These are phyloP conservation scores for Pilophorus perplexus DNA, from an alignment of 2,888 invertebrate species.

Conservation along the genomic window DNA sequence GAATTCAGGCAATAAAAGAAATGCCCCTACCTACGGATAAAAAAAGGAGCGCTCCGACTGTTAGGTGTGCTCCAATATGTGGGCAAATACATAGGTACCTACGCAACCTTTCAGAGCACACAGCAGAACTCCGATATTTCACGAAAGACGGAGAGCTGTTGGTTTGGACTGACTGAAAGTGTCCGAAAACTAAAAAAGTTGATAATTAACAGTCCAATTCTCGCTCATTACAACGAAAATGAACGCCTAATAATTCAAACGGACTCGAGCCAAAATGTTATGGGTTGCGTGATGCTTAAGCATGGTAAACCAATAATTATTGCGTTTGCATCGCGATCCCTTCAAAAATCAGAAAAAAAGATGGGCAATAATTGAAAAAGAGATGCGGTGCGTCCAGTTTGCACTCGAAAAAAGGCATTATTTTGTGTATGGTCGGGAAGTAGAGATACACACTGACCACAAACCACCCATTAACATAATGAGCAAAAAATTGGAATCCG, in stretches of 20 bases:
- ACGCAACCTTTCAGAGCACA: no score
- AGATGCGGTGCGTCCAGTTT: background rate
- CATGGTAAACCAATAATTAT: background rate
- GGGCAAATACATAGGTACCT: no score
- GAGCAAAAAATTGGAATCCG: background rate
- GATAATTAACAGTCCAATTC: background rate
- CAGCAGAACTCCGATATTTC: no score
- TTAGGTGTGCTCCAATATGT: no score
- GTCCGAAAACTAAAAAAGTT: no score
- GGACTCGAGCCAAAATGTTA: background rate
- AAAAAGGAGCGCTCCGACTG: no score
- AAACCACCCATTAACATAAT: background rate
- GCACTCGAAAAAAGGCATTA: slow-evolving; percentile 8
- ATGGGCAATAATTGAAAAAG: slow-evolving; percentile 15
- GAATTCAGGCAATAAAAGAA: background rate
- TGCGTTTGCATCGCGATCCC: background rate
- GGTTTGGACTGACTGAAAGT: no score
- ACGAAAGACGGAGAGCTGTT: no score
- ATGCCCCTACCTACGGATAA: slow-evolving; percentile 9
- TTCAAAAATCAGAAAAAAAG: background rate
- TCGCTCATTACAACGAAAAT: background rate
- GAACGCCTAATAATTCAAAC: background rate
- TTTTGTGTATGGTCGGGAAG: slow-evolving; percentile 7
- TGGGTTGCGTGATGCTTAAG: background rate
- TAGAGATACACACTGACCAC: background rate